Conservation (phyloP, 2,888 invertebrate genomes). For the Sericinus montela region DNA sequence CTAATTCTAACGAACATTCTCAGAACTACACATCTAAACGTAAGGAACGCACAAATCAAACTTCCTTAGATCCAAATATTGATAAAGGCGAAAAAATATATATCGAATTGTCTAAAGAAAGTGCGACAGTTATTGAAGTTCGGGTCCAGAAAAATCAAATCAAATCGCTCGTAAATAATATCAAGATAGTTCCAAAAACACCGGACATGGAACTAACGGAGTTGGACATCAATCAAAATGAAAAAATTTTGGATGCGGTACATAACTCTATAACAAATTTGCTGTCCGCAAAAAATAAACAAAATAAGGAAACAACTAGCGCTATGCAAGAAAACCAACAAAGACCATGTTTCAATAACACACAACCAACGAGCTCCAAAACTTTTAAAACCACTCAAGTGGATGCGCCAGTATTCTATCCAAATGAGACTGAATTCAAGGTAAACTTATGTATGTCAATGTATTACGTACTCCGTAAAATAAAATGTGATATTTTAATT, state of each 20-base stretch:
- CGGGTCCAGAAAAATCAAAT: too few relatives aligned
- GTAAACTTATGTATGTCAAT: conserved; percentile 31
- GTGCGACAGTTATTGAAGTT: background rate
- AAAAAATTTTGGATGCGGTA: background rate
- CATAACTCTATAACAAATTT: background rate
- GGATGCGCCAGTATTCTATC: background rate
- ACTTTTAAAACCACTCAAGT: background rate
- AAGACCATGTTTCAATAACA: too few relatives aligned
- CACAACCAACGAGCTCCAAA: background rate
- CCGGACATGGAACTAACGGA: background rate
- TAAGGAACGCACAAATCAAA: background rate
- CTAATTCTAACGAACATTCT: too few relatives aligned
- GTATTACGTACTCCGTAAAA: background rate
- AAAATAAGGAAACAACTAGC: too few relatives aligned
- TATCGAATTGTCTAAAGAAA: background rate
- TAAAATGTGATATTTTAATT: background rate
- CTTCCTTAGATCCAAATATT: background rate
- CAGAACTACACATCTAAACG: background rate
- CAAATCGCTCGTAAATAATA: background rate
- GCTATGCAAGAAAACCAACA: too few relatives aligned
- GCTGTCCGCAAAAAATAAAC: background rate
- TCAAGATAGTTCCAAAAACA: background rate
- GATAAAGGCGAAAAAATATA: background rate
- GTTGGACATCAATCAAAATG: background rate
- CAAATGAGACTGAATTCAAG: conserved; percentile 79